Evolutionary conservation across 2,113 vertebrate species (phyloP).

Genomic region (Tyto alba): DNA sequence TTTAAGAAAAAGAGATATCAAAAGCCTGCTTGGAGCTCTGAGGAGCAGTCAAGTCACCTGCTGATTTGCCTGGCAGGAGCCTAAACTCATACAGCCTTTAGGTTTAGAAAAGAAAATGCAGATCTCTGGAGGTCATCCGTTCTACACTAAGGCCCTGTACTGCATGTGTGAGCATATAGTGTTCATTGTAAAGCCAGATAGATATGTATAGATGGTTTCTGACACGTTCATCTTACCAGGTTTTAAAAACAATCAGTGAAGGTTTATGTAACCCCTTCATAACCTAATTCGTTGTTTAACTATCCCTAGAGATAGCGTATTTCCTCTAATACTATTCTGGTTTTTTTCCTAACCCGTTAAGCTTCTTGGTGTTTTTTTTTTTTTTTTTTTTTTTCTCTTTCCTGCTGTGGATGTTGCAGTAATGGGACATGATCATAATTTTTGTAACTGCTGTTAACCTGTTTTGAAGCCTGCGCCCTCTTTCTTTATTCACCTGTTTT

Average conservation of each 20-base stretch:
- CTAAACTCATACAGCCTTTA: not conserved
- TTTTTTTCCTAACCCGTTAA: not conserved
- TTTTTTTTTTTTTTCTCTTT: no score
- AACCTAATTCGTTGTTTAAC: not conserved
- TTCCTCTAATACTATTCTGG: not conserved
- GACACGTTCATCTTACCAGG: not conserved
- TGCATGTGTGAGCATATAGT: not conserved
- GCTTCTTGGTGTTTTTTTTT: not conserved
- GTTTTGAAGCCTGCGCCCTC: not conserved
- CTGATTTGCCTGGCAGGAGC: slow-evolving; percentile 22
- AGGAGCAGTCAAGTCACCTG: slow-evolving; percentile 39
- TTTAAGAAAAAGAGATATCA: slow-evolving; percentile 38
- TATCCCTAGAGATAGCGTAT: not conserved
- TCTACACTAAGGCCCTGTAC: not conserved
- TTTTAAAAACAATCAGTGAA: not conserved
- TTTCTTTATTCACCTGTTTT: not conserved
- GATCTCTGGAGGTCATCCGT: not conserved
- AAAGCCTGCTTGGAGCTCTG: slow-evolving; percentile 19
- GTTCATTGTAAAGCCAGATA: not conserved
- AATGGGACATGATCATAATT: not conserved
- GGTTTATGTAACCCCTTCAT: not conserved
- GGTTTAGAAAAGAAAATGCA: not conserved
- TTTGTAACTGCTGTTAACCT: not conserved
- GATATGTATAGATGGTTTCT: not conserved
- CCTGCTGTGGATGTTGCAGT: not conserved